Base-by-base conservation (phyloP, 64 coral and sea anemone genomes). In the Montipora sp. region DNA sequence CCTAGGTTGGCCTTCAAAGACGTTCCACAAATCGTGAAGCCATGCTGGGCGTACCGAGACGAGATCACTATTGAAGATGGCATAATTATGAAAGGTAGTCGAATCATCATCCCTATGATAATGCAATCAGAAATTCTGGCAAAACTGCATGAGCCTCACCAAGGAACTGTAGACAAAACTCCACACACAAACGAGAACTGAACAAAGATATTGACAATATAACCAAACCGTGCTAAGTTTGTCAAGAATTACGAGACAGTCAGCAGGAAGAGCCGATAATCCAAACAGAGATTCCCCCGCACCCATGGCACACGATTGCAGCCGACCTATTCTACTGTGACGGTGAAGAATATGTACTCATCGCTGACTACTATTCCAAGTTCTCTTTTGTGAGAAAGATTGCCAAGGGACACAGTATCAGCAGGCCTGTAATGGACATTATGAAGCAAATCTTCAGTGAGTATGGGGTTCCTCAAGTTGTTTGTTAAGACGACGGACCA, bases 281-380 rank as follows among this genome's bases (percentile, higher is more conserved):
- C 4, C 90, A 74, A 65, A 90, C 58, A 15, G 90, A 92, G n/a
- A 24, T 92, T 10, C 90, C 80, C 16, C 90, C 90, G 13, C 0
- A 80, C 75, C 3, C 80, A 7, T 92, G 80, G 71, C 80, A 92
- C 43, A 92, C 72, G 2, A n/a, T 85, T 0, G 80, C 73, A 9
- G 61, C 87, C 19, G 74, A 89, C 20, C 19, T 89, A 15, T 89
- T 89, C 53, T 77, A 88, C 86, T n/a, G 75, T 16, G 47, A 88
- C 71, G 87, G 51, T 21, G 73, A 72, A 46, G 87, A 89, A 60
- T 89, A 57, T 53, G 73, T 89, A 23, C 77, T 80, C 8, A 63
- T 90, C n/a, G 21, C 89, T 24, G 89, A 91, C 61, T 91, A 82
- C 19, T 82, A 82, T 59, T 73, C 92, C 4, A 93, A 88, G 53